Evolutionary conservation across 2,113 vertebrate species (phyloP).

Genomic region (Takifugu flavidus): DNA sequence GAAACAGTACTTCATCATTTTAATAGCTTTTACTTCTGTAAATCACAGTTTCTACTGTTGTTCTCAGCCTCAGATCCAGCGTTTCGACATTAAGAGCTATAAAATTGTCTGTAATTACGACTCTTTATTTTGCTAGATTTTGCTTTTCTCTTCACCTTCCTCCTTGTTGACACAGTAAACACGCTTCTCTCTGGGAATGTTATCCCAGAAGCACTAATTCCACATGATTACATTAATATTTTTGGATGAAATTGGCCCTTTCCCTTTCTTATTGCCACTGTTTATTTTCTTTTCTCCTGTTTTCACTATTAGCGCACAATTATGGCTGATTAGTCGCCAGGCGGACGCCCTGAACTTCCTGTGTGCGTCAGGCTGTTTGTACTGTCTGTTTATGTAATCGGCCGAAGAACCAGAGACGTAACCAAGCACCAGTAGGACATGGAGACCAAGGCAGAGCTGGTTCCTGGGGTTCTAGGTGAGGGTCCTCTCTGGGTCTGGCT

Average conservation of each 20-base stretch:
- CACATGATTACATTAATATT: constrained; percentile 78
- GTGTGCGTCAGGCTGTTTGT: constrained; percentile 31
- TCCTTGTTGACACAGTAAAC: constrained; percentile 59
- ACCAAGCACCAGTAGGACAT: too few species aligned
- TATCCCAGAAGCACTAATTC: constrained; percentile 73
- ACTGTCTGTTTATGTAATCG: constrained; percentile 25
- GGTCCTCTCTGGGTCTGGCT: too few species aligned
- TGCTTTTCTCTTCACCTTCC: constrained; percentile 55
- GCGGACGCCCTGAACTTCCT: constrained; percentile 64
- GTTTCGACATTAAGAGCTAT: too few species aligned
- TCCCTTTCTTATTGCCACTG: constrained; percentile 74
- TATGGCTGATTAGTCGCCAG: constrained; percentile 73
- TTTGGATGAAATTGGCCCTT: constrained; percentile 73
- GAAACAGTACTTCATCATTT: too few species aligned
- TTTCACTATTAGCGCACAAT: constrained; percentile 71
- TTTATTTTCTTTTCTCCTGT: constrained; percentile 62
- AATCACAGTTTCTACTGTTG: too few species aligned
- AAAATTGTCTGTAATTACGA: too few species aligned
- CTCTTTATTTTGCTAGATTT: constrained; percentile 1
- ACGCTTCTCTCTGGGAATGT: constrained; percentile 69
- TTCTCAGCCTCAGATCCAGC: too few species aligned
- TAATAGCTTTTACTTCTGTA: too few species aligned
- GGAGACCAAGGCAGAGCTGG: too few species aligned
- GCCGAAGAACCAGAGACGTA: not conserved
- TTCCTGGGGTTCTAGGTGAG: too few species aligned